Evolutionary conservation across 2,888 invertebrate genomes (phyloP).

Genomic region (Magallana nippona): DNA sequence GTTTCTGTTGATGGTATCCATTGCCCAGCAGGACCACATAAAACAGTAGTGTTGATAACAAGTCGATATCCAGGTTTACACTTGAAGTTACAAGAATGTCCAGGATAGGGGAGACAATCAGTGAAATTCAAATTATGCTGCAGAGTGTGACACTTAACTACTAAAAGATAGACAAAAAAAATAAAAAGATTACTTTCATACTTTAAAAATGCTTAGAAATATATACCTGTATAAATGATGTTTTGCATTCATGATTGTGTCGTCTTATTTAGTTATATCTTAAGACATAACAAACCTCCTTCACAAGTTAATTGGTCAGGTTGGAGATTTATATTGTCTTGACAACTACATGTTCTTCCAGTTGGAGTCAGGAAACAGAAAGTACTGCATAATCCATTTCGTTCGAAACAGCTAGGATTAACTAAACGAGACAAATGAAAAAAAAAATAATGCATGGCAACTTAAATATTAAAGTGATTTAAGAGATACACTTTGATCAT

Average conservation of each 20-base stretch:
- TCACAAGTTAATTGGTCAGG: background rate
- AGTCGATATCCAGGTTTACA: background rate
- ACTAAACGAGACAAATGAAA: too few relatives aligned
- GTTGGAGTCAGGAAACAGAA: background rate
- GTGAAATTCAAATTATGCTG: background rate
- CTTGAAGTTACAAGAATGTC: background rate
- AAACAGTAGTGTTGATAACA: background rate
- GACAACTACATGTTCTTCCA: background rate
- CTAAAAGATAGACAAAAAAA: too few relatives aligned
- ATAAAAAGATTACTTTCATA: too few relatives aligned
- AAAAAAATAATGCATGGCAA: background rate
- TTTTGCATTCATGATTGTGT: too few relatives aligned
- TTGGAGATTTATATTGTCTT: background rate
- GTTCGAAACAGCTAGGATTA: background rate
- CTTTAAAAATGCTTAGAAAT: too few relatives aligned
- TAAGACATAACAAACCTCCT: background rate
- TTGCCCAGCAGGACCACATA: background rate
- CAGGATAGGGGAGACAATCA: background rate
- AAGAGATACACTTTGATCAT: too few relatives aligned
- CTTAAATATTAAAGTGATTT: too few relatives aligned
- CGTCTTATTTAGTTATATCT: too few relatives aligned
- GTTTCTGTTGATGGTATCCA: background rate
- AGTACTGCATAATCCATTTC: constrained; percentile 5
- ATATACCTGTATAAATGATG: too few relatives aligned
- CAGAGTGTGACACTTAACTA: background rate